Percentiles rank a stretch among this genome's conserved stretches.
Evolutionary conservation across 2,113 vertebrate species (phyloP).

Genomic region (Semnornis frantzii): DNA sequence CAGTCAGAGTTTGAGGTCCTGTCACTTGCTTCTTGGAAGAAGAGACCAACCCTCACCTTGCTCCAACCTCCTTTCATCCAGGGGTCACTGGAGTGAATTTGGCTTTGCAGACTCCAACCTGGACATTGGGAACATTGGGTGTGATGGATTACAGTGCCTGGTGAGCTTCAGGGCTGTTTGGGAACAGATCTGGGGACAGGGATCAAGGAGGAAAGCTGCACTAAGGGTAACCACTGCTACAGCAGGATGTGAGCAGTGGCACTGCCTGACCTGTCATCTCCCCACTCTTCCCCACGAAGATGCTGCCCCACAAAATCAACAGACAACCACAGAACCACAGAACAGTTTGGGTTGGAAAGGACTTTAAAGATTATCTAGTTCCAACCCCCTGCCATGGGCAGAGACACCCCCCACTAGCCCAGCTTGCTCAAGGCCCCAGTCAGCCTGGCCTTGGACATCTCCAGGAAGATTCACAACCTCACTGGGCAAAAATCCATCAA

Average conservation of each 20-base stretch:
- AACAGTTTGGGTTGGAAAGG: too few relatives aligned
- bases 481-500: too few relatives aligned
- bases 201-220: not conserved
- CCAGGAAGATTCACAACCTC: too few relatives aligned
- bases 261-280: not conserved
- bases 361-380: too few relatives aligned
- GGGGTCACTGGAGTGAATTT: not conserved
- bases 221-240: not conserved
- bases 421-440: too few relatives aligned
- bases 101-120: not conserved
- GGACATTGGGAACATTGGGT: not conserved
- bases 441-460: too few relatives aligned
- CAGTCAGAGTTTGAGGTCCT: too few relatives aligned
- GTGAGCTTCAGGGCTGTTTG: not conserved
- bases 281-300: not conserved
- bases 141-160: rapidly evolving
- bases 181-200: not conserved
- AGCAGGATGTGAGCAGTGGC: not conserved
- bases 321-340: not conserved
- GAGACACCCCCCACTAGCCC: too few relatives aligned
- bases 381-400: too few relatives aligned
- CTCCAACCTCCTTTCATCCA: too few relatives aligned
- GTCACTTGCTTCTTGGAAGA: too few relatives aligned
- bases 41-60: too few relatives aligned
- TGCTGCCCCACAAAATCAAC: not conserved